Evolutionary conservation across 2,888 invertebrate species (phyloP), one percentile per base, ranked within the genome.

Genomic region (Rugalucina vietnamica): DNA sequence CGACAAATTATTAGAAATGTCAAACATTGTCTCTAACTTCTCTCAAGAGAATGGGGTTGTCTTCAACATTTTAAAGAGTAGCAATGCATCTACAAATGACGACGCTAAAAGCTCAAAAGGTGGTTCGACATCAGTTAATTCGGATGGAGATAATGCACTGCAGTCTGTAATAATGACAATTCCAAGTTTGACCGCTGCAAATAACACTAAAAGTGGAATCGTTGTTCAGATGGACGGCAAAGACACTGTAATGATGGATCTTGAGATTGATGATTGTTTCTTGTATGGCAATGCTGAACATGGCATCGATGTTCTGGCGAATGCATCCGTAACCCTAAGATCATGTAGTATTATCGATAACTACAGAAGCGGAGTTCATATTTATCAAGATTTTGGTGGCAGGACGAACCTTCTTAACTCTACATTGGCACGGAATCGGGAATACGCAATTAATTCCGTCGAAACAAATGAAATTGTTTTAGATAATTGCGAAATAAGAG

Each of bases 41-140:
- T 80, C 80, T 21, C 36, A 49, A 34, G 65, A 75, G 18, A 37
- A 80, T 71, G 80, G 80, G 0, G 21, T 80, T 14, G 50, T 54
- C 18, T 75, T 80, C 43, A 70, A 21, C 10, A 49, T 49, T 5
- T 24, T n/a, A n/a, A n/a, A n/a, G n/a, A n/a, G n/a, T n/a, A n/a
- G n/a, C n/a, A n/a, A n/a, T n/a, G 57, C 29, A 12, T n/a, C n/a
- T n/a, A n/a, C n/a, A n/a, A n/a, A n/a, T n/a, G n/a, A n/a, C n/a
- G n/a, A n/a, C n/a, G n/a, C n/a, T n/a, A n/a, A n/a, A n/a, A n/a
- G n/a, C n/a, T n/a, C n/a, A n/a, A 57, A 57, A 57, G 29, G n/a
- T 1, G 27, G 57, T 27, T 24, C 24, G 1, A 8, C 71, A 2
- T n/a, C n/a, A n/a, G n/a, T n/a, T n/a, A n/a, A n/a, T n/a, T n/a